Evolutionary conservation across 2,888 invertebrate species (phyloP).

Genomic region (Asteroscopus sphinx): DNA sequence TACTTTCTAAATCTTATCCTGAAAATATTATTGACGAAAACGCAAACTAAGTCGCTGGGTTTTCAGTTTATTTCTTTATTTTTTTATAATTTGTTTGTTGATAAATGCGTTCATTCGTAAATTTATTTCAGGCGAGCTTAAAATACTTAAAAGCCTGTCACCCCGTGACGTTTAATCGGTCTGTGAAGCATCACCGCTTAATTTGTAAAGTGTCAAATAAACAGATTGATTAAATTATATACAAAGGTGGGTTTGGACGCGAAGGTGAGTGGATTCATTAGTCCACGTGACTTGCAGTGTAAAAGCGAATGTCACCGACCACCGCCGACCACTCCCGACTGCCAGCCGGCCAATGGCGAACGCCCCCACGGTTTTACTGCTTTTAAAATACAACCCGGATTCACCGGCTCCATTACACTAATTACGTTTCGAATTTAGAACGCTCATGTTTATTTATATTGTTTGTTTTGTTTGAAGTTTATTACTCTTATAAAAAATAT

Average conservation of each 20-base stretch:
- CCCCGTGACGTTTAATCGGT: conserved; percentile 55
- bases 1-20: conserved; percentile 13
- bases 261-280: conserved; percentile 81
- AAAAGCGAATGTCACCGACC: conserved; percentile 74
- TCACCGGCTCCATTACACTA: conserved; percentile 79
- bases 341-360: conserved; percentile 28
- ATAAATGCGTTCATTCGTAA: conserved; percentile 23
- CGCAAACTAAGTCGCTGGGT: conserved; percentile 14
- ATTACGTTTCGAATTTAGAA: conserved; percentile 76
- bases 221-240: conserved; percentile 79
- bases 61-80: conserved; percentile 7
- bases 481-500: conserved; percentile 66
- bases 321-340: conserved; percentile 63
- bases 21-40: conserved; percentile 25
- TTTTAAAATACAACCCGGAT: conserved; percentile 70
- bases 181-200: conserved; percentile 64
- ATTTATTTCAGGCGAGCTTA: conserved; percentile 30
- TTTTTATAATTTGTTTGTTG: conserved; percentile 5
- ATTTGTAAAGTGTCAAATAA: conserved; percentile 78
- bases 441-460: conserved; percentile 68
- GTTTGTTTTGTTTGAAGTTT: conserved; percentile 63
- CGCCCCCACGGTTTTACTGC: conserved; percentile 66
- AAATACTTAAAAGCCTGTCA: conserved; percentile 53
- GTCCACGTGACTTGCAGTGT: conserved; percentile 83
- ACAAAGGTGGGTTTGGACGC: conserved; percentile 69